Evolutionary conservation across 2,797 vertebrate genomes (phyloP).

Genomic region (Poecilia velifera): DNA sequence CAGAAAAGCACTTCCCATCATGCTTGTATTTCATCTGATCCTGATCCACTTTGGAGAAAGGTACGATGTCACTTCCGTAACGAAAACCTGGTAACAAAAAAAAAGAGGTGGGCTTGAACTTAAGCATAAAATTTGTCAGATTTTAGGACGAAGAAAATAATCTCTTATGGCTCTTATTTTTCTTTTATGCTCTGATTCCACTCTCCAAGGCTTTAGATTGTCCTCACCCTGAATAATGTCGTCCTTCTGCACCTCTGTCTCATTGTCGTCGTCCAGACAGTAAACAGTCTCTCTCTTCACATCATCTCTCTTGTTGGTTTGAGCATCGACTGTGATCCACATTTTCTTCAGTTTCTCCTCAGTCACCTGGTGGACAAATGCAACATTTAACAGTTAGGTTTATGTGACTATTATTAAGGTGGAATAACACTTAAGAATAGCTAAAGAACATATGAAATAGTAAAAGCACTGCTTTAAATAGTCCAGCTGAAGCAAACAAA

Average conservation of each 20-base stretch:
- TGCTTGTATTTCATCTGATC: conserved; percentile 98
- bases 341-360: conserved; percentile 88
- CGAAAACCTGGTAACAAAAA: conserved; percentile 84
- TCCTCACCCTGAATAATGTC: conserved; percentile 91
- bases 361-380: conserved; percentile 78
- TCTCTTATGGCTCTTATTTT: background rate
- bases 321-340: conserved; percentile 90
- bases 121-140: background rate
- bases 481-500: background rate
- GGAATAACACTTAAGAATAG: too few species aligned
- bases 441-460: background rate
- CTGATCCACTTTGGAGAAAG: conserved; percentile 97
- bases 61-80: conserved; percentile 96
- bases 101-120: background rate
- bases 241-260: conserved; percentile 91
- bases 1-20: conserved; percentile 91
- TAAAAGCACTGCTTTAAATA: background rate
- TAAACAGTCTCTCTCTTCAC: conserved; percentile 89
- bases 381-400: conserved; percentile 7
- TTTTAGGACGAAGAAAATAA: background rate
- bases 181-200: background rate
- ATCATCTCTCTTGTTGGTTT: conserved; percentile 85
- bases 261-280: conserved; percentile 94
- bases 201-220: background rate
- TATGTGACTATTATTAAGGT: background rate